Base-by-base conservation (phyloP, 2,888 invertebrate species). In the Trachelus iudaicus region DNA sequence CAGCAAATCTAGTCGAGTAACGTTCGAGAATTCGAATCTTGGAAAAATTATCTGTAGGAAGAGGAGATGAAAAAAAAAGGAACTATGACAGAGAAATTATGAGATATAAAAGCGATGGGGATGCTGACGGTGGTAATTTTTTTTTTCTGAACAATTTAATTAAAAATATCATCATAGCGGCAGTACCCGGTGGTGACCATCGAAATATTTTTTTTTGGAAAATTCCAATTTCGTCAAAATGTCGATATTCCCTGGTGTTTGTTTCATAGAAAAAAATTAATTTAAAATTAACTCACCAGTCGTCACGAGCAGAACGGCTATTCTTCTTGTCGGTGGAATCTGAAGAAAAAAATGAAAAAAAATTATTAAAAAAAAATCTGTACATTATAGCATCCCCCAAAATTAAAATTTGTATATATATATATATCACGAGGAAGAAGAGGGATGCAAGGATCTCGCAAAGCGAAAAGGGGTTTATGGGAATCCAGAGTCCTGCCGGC, bases 251-350 rank as follows among this genome's bases (percentile, higher is more conserved):
- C 40, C 15, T 37, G 13, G 13, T 15, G 0, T 40, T 15, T 40
- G 15, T 40, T 40, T 15, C 4, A 0, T 15, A 23, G n/a, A 0
- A 9, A 40, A 40, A 56, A 56, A 56, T 15, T 23, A 15, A 23
- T 56, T 23, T 0, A 6, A 56, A 56, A 56, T 23, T 56, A 23
- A 56, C 40, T 56, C 23, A 56, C 40, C 40, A 56, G 9, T 56
- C 40, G 23, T 56, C 40, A 56, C 40, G 40, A 56, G 40, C 40
- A 56, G 23, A 2, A 56, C 40, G 40, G 23, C 40, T 0, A 56
- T 56, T 56, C 40, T 56, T 69, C 4, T 4, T 68, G 23, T 81
- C 80, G 76, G 79, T 76, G 68, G 79, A 78, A 77, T 81, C 81
- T 81, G 76, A 31, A 75, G 77, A 77, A 35, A 40, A 15, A 4